Conservation (phyloP, 1,140 invertebrate species). For the Bombus confusus region DNA sequence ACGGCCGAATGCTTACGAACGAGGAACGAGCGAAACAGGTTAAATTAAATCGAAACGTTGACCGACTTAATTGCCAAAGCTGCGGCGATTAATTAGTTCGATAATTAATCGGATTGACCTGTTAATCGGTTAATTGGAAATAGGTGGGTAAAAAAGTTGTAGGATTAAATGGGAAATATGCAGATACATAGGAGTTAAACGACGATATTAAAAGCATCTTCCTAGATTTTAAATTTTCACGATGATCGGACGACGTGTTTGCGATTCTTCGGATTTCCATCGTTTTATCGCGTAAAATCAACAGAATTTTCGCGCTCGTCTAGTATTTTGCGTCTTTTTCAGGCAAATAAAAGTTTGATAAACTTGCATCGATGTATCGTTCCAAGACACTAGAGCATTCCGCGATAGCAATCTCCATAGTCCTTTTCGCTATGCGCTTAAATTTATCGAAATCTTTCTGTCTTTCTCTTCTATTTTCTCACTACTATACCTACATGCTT, state of each 20-base stretch:
- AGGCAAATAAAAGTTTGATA: not conserved
- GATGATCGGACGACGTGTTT: no score
- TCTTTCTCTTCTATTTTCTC: not conserved
- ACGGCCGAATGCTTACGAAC: no score
- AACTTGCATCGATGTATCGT: not conserved
- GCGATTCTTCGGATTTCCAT: no score
- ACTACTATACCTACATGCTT: conserved; percentile 4
- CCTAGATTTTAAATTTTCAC: no score
- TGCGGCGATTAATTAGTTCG: not conserved
- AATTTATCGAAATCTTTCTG: conserved; percentile 3
- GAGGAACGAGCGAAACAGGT: no score
- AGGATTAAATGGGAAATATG: not conserved
- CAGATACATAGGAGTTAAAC: not conserved
- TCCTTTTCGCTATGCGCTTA: not conserved
- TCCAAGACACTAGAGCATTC: not conserved
- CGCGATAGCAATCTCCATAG: not conserved
- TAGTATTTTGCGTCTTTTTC: no score
- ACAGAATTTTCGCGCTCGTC: no score
- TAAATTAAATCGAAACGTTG: no score
- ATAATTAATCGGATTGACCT: not conserved
- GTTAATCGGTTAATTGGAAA: no score
- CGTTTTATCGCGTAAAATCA: no score
- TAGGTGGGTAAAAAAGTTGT: no score
- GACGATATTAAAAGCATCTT: not conserved
- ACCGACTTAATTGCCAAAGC: no score